Evolutionary conservation across 2,113 vertebrate genomes (phyloP).

Genomic region (Okapia johnstoni): DNA sequence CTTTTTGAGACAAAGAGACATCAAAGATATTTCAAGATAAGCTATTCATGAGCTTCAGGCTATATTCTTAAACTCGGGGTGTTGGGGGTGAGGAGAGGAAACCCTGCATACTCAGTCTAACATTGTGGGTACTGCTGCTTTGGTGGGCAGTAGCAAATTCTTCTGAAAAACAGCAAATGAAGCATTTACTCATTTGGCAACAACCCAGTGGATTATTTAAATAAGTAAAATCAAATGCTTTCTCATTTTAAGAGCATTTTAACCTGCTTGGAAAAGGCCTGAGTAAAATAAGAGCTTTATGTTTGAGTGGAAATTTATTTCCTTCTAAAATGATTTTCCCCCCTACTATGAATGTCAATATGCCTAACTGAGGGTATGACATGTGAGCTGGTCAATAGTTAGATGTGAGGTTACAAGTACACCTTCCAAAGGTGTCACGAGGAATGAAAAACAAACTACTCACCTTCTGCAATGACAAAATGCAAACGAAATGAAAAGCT

Average conservation of each 20-base stretch:
- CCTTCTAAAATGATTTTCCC: not conserved
- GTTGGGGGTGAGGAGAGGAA: not conserved
- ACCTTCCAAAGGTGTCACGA: not conserved
- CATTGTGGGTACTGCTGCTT: not conserved
- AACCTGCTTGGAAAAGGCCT: constrained; percentile 35
- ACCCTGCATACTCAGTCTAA: not conserved
- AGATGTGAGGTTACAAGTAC: not conserved
- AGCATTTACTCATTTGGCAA: constrained; percentile 43
- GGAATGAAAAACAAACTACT: constrained; percentile 30
- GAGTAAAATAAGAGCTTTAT: constrained; percentile 39
- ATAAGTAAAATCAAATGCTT: not conserved
- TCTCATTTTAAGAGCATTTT: constrained; percentile 19
- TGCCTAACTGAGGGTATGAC: constrained; percentile 11
- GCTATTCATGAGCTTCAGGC: constrained; percentile 23
- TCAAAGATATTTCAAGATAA: constrained; percentile 38
- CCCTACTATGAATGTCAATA: not conserved
- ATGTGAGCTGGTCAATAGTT: not conserved
- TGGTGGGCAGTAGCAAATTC: not conserved
- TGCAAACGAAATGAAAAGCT: not conserved
- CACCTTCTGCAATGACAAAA: constrained; percentile 25
- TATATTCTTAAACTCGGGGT: not conserved
- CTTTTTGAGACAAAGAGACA: constrained; percentile 59
- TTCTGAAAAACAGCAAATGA: constrained; percentile 25
- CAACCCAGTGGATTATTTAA: not conserved
- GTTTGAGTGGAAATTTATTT: not conserved